Evolutionary conservation across 2,113 vertebrate genomes (phyloP).

Genomic region (Ptilorrhoa leucosticta): DNA sequence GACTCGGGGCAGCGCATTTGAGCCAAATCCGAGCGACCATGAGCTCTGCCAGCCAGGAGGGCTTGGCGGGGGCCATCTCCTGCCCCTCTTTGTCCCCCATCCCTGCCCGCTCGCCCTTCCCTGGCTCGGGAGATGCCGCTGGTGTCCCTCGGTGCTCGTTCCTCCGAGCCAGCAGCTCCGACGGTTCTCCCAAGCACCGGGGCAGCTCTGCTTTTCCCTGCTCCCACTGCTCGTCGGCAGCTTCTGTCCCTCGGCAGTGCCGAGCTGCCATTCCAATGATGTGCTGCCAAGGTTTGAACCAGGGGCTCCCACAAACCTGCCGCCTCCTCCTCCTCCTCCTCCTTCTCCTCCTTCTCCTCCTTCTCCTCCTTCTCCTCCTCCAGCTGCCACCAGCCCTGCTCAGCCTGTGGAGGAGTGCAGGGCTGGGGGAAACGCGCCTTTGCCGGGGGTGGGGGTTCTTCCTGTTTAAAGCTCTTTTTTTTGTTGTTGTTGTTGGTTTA

Average conservation of each 20-base stretch:
- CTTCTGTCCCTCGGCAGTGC: neutral
- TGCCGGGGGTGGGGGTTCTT: neutral
- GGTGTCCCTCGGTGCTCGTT: neutral
- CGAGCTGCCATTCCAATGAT: neutral
- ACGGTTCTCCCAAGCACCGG: rapidly evolving
- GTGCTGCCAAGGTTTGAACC: conserved; percentile 40
- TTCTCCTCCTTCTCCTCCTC: neutral
- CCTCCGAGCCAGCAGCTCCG: neutral
- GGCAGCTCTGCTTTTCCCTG: neutral
- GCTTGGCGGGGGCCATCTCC: neutral
- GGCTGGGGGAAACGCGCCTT: neutral
- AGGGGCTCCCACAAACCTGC: conserved; percentile 3
- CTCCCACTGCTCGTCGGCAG: neutral
- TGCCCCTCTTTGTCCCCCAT: neutral
- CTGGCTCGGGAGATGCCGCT: neutral
- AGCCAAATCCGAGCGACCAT: neutral
- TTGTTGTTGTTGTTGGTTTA: neutral
- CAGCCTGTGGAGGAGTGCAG: neutral
- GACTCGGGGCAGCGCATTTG: too few relatives aligned
- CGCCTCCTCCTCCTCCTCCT: neutral
- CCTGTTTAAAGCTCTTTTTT: neutral
- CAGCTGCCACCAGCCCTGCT: neutral
- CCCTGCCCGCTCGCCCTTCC: neutral
- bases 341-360: neutral
- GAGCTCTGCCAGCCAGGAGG: neutral